Conservation (phyloP, 2,113 vertebrate genomes). For the Otis tarda region DNA sequence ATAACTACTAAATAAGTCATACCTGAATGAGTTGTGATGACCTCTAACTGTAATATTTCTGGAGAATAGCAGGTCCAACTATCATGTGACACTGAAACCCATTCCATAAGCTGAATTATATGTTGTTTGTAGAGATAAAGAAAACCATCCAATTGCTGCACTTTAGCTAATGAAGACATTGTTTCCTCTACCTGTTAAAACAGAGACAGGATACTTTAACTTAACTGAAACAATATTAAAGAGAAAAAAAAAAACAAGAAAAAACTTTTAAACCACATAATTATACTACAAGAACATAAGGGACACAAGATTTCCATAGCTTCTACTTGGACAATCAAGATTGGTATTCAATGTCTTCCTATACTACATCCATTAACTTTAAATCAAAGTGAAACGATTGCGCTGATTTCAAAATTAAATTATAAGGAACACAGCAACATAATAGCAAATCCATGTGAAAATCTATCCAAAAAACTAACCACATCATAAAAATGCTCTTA, state of each 20-base stretch:
- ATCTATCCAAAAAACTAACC: not conserved
- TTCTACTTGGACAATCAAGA: not conserved
- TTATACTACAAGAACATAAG: not conserved
- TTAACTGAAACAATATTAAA: not conserved
- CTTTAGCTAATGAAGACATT: conserved; percentile 74
- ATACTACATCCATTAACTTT: not conserved
- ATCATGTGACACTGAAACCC: conserved; percentile 76
- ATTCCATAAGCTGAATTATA: conserved; percentile 81
- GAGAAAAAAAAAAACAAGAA: too few species aligned
- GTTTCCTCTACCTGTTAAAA: conserved; percentile 80
- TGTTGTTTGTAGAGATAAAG: conserved; percentile 82
- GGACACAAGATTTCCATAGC: not conserved
- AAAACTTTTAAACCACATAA: not conserved
- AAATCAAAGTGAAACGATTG: not conserved
- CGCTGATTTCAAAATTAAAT: not conserved
- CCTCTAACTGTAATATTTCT: conserved; percentile 83
- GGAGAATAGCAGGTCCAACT: conserved; percentile 82
- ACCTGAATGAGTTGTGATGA: conserved; percentile 87
- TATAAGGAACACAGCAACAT: not conserved
- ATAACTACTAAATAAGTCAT: not conserved
- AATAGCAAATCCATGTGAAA: not conserved
- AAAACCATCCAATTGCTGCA: conserved; percentile 67
- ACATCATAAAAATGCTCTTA: not conserved
- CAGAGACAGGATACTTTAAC: not conserved
- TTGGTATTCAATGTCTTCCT: not conserved